Base-by-base conservation (phyloP, 2,113 vertebrate genomes). In the Notechis scutatus region DNA sequence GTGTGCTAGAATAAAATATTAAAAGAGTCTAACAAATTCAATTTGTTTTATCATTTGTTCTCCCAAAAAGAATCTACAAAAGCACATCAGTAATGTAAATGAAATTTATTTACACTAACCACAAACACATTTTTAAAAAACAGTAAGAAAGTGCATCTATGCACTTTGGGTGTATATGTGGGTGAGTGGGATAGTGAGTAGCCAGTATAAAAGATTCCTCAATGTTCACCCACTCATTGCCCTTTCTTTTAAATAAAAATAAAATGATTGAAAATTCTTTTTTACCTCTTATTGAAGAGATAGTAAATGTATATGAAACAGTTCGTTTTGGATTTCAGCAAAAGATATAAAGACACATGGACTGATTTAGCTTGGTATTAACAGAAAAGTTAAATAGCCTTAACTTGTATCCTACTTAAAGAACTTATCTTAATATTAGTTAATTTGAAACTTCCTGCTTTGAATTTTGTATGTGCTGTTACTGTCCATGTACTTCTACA, bases 251-350 rank as follows among this genome's bases (percentile, higher is more conserved):
- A 74, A 96, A 92, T 88, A 69, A 93, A 94, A 94, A 89, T 89
- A 87, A 89, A 96, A 64, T 92, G 12, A 12, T 61, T 1, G 0
- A 89, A 45, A 0, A 61, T 89, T 89, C 87, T 92, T 95, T 86
- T 91, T 74, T 93, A 57, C 61, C 74, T 64, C 91, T 88, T 74
- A 1, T 14, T 20, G 92, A 92, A 94, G 92, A 95, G 93, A 57
- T 96, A 95, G 95, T 21, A 94, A 93, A 95, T 96, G 95, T 91
- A 55, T 89, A 74, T 93, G 93, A 85, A 95, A 94, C 87, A 86
- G 91, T 91, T 95, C 91, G 87, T 94, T 91, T 74, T 93, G 90
- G n/a, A 69, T 50, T 52, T 94, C 91, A 90, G 88, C 91, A 94
- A 94, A 94, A 96, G 93, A 90, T 4, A 1, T 91, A 94, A 95